These are phyloP conservation scores for Sialia sialis DNA, from an alignment of 2,113 vertebrate genomes.

Conservation along the genomic window DNA sequence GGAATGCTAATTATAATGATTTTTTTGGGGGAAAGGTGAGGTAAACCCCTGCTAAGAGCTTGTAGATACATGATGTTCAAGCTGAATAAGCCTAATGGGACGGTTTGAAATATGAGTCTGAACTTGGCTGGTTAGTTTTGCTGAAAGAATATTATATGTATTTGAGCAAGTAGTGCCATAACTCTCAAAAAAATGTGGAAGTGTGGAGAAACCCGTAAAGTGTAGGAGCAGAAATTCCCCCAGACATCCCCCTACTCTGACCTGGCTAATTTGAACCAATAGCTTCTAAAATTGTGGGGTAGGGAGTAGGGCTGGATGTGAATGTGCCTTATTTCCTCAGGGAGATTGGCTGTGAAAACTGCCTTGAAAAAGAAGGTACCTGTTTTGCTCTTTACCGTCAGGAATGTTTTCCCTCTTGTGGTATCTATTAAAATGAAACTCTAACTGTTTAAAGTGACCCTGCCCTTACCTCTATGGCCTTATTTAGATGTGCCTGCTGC, in stretches of 20 bases:
- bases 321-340: rapidly evolving
- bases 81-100: background rate
- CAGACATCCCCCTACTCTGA: rapidly evolving
- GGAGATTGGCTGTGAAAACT: background rate
- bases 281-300: background rate
- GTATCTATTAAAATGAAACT: background rate
- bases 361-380: background rate
- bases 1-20: background rate
- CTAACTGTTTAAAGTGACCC: background rate
- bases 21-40: rapidly evolving
- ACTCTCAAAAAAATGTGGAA: background rate
- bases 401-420: background rate
- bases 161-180: background rate
- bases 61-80: background rate
- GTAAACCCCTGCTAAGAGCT: background rate
- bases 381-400: rapidly evolving
- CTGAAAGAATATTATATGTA: background rate
- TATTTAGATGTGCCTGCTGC: background rate
- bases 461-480: background rate
- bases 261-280: background rate
- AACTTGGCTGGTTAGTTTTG: background rate
- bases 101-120: background rate
- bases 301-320: background rate
- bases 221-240: background rate
- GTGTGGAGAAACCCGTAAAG: background rate